Evolutionary conservation across 1,140 invertebrate genomes (phyloP).

Genomic region (Eupristina koningsbergeri): DNA sequence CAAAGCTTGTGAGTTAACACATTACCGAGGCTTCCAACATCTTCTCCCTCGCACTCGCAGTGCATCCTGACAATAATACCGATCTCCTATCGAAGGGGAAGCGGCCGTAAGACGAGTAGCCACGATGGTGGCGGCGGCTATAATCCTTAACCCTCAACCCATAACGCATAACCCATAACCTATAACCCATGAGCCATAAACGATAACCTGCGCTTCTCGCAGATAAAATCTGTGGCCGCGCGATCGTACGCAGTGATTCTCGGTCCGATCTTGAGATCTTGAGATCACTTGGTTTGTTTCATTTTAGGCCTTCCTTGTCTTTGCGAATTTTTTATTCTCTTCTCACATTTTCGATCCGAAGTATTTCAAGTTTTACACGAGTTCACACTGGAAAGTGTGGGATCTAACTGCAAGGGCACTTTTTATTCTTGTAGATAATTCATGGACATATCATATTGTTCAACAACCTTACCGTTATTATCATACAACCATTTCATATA

Average conservation of each 20-base stretch:
- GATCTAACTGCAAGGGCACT: too few relatives aligned
- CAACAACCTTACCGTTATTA: too few relatives aligned
- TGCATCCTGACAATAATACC: conserved; percentile 33
- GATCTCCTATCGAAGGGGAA: conserved; percentile 43
- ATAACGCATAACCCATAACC: too few relatives aligned
- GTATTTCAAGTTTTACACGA: too few relatives aligned
- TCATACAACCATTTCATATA: too few relatives aligned
- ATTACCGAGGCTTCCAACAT: conserved; percentile 43
- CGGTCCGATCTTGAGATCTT: not conserved
- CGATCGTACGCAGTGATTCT: not conserved
- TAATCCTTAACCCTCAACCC: too few relatives aligned
- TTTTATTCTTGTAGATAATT: not conserved
- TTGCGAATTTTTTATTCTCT: too few relatives aligned
- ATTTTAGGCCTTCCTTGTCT: not conserved
- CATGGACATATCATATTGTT: too few relatives aligned
- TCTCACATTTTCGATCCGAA: too few relatives aligned
- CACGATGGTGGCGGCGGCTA: not conserved
- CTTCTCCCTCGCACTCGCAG: not conserved
- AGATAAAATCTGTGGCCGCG: conserved; percentile 30
- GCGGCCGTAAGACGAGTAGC: conserved; percentile 52
- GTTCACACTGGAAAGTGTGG: too few relatives aligned
- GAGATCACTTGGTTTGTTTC: not conserved
- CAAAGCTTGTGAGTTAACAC: conserved; percentile 35
- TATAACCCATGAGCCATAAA: too few relatives aligned
- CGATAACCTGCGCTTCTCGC: not conserved